Conservation (phyloP, 2,113 vertebrate species). For the Otus sunia region DNA sequence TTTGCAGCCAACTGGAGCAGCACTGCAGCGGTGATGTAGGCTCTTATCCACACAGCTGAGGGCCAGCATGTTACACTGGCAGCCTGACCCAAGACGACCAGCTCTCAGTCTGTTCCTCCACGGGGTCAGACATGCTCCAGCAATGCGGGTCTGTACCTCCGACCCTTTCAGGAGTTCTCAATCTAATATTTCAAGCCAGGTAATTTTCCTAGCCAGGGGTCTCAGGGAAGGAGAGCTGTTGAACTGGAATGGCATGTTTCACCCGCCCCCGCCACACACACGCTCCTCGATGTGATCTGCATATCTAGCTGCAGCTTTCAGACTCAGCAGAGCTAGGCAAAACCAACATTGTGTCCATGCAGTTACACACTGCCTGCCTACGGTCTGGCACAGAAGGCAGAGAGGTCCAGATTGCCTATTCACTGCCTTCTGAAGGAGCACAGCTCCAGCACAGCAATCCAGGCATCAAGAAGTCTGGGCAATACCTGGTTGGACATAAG, state of each 20-base stretch:
- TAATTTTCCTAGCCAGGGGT: constrained; percentile 48
- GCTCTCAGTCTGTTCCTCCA: not conserved
- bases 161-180: not conserved
- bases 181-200: not conserved
- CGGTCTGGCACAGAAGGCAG: not conserved
- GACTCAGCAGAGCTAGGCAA: not conserved
- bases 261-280: not conserved
- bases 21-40: fast-evolving
- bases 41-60: not conserved
- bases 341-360: fast-evolving
- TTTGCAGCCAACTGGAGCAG: not conserved
- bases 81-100: fast-evolving
- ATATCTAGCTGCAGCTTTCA: not conserved
- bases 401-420: not conserved
- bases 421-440: not conserved
- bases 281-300: not conserved
- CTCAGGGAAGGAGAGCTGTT: constrained; percentile 4
- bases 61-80: not conserved
- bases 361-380: not conserved
- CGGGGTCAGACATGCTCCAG: not conserved
- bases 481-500: not conserved
- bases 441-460: not conserved
- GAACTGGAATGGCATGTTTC: constrained; percentile 37
- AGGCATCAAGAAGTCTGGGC: not conserved
- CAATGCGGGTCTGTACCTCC: fast-evolving